Evolutionary conservation across 2,113 vertebrate species (phyloP), one percentile per base, ranked within the genome.

Genomic region (Mormyrus lacerda): DNA sequence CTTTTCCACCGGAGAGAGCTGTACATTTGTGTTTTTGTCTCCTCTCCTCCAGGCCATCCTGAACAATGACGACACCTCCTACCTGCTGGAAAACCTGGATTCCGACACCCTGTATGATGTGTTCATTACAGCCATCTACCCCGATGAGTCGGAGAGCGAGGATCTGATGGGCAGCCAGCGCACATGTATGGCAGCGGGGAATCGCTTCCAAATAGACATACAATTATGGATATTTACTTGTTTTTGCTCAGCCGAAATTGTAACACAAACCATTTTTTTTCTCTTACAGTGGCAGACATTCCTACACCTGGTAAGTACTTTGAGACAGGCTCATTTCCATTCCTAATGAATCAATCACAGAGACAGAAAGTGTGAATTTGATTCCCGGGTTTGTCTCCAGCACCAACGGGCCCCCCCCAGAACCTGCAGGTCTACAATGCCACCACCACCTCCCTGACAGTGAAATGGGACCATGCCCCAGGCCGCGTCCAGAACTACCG

Each of bases 101-200:
- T 94, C 96, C 4, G 97, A 99, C 92, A 97, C 97, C 0, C 93
- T 95, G 51, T 99, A 99, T 45, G 97, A 99, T 11, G 94, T 99
- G 91, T 97, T 96, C 3, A 93, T 99, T 76, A 98, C 98, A 17
- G 98, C 97, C 82, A 98, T 99, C 93, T 99, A 99, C 91, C 98
- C 98, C 0, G 98, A 99, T 92, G 98, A 99, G 90, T 97, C 98
- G 0, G 98, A 99, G 93, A 99, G 98, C 19, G 97, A 98, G 92
- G 97, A 97, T 24, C 95, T 99, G 82, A 93, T 96, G 48, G 98
- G 97, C 92, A 97, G 93, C 19, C 97, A 99, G 92, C 95, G 95
- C 89, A 99, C 98, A 94, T 48, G 98, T 99, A 97, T 96, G 97
- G 95, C 85, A 3, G 55, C 35, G 4, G 10, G 48, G 13, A 76